Evolutionary conservation across 2,888 invertebrate species (phyloP), one percentile per base, ranked within the genome.

Genomic region (Hemicrepidius hirtus): DNA sequence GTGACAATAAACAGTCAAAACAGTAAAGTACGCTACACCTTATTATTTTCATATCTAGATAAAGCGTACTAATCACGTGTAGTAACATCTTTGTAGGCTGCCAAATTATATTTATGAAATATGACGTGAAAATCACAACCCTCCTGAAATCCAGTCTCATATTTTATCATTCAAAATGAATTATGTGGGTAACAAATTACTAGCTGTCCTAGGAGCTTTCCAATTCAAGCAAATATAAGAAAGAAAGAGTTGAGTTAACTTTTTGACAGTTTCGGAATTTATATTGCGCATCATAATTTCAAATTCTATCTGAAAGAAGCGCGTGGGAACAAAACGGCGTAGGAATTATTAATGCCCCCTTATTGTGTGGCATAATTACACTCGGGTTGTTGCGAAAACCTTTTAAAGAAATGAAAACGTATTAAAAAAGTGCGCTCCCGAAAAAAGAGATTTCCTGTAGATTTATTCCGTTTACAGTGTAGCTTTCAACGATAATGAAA

Each of bases 371-470:
- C 77, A 79, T 82, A 82, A 82, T 82, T 82, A 81, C 81, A 78
- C 80, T 81, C 78, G 75, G 79, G 74, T 78, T 79, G 76, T 76
- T 77, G 60, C 77, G 78, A 80, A 81, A 81, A 79, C 80, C 82
- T 82, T 82, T 83, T 82, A 82, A 82, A 83, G 82, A 82, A 83
- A 83, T 83, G 82, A 83, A 82, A 82, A 82, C 79, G 81, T 81
- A 79, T 79, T 77, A 79, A 78, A 81, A 80, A 78, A 76, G 57
- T 77, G 76, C 57, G 57, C 57, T 37, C 75, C 66, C 73, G 74
- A 76, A 75, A 78, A 76, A 76, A 75, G 76, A 73, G 71, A 76
- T 77, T 75, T 74, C 70, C 71, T 65, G 66, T 73, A 72, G 74
- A 74, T 76, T 76, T 68, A 67, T 68, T 66, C 41, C 60, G 68